Base-by-base conservation (phyloP, 2,888 invertebrate species). In the Himalopsyche kuldschensis region DNA sequence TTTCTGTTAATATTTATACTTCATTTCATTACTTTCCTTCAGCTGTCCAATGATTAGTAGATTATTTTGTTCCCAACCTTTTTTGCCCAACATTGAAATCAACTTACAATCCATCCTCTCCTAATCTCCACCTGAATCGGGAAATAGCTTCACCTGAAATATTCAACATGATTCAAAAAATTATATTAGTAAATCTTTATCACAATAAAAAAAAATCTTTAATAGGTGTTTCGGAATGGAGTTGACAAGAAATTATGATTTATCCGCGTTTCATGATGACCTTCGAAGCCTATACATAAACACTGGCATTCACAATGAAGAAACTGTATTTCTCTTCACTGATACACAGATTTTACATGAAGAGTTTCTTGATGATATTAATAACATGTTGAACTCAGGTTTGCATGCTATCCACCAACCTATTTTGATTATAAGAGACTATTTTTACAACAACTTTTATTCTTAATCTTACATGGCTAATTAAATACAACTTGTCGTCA, bases 341-440 rank as follows among this genome's bases (percentile, higher is more conserved):
- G 98, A 98, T 88, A 97, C 96, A 0, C 97, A 97, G 91, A 97
- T 98, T 87, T 95, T 97, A 0, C 94, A 95, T 84, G 97, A 98
- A 88, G 97, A 96, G 88, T 98, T 98, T 89, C 90, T 98, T 0
- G 97, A 98, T 89, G 97, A 98, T 87, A 96, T 98, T 78, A 98
- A 97, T 88, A 97, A 97, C 88, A 96, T 97, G 88, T 91, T 98
- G 0, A 98, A 97, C 89, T 97, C 97, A 11, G 97, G 96, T 93
- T 88, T 48, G 24, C 31, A 41, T 41, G 15, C 15, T 15, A 41
- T 41, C 15, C 3, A 15, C 3, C 15, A 41, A 41, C 3, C 41
- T 15, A 15, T 41, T 41, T 41, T 15, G n/a, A n/a, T n/a, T n/a
- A n/a, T 41, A 2, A 41, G 15, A 41, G 15, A 41, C 41, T 41